These are phyloP conservation scores for Acanthosepion lycidas DNA, from an alignment of 2,888 invertebrate genomes.

Conservation along the genomic window DNA sequence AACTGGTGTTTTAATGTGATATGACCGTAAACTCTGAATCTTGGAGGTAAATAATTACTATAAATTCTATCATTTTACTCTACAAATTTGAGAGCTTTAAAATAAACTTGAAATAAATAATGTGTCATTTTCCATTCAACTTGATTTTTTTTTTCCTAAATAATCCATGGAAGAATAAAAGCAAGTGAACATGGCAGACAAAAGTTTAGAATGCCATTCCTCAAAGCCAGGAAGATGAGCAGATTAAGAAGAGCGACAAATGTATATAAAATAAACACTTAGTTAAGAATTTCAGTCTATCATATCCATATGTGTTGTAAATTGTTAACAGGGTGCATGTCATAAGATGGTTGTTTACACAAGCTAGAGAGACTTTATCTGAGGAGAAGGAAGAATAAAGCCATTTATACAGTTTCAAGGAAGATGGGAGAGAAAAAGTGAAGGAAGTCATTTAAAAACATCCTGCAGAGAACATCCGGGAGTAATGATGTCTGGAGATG, in stretches of 20 bases:
- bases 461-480: constrained; percentile 33
- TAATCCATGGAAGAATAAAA: not conserved
- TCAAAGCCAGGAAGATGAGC: not conserved
- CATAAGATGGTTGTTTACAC: no score
- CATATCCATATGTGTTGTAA: not conserved
- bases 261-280: not conserved
- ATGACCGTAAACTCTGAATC: no score
- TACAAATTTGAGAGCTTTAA: not conserved
- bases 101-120: no score
- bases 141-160: no score
- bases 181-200: not conserved
- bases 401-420: no score
- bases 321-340: not conserved
- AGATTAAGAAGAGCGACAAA: not conserved
- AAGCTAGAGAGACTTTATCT: no score
- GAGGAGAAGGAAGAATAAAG: not conserved
- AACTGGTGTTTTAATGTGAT: no score
- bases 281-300: not conserved
- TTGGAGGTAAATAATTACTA: not conserved
- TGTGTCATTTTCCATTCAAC: no score
- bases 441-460: not conserved
- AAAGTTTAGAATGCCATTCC: not conserved
- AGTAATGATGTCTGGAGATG: not conserved
- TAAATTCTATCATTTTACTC: not conserved
- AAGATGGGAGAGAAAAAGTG: not conserved